Evolutionary conservation across 1,140 invertebrate genomes (phyloP).

Genomic region (Phymastichus coffea): DNA sequence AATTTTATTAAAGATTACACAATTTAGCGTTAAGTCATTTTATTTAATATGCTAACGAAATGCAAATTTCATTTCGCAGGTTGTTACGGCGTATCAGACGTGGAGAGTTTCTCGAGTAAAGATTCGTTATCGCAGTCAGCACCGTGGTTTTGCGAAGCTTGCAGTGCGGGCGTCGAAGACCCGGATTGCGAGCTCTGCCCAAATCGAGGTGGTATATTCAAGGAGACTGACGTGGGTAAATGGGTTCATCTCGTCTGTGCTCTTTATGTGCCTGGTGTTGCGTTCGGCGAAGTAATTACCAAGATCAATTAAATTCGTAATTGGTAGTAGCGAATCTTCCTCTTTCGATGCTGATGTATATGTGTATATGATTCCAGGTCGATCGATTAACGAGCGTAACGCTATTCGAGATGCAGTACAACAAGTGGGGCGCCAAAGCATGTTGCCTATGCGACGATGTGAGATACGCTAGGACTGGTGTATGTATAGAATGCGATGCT

Average conservation of each 20-base stretch:
- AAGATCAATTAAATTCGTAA: too few species aligned
- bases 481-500: conserved; percentile 95
- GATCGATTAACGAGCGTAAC: conserved; percentile 83
- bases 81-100: conserved; percentile 94
- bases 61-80: conserved; percentile 61
- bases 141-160: conserved; percentile 99
- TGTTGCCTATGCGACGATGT: conserved; percentile 87
- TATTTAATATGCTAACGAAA: background rate
- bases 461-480: conserved; percentile 84
- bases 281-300: conserved; percentile 87
- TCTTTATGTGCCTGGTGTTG: conserved; percentile 93
- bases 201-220: conserved; percentile 85
- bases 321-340: too few species aligned
- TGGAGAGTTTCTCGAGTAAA: conserved; percentile 84
- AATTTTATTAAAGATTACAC: too few species aligned
- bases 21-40: too few species aligned
- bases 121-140: conserved; percentile 91
- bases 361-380: too few species aligned
- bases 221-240: conserved; percentile 93
- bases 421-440: conserved; percentile 87
- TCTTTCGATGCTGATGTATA: too few species aligned
- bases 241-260: conserved; percentile 99
- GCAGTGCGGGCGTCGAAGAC: conserved; percentile 84
- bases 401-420: conserved; percentile 94
- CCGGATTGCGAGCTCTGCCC: conserved; percentile 88